These are phyloP conservation scores for Aegithalos caudatus DNA, from an alignment of 2,113 vertebrate species.

Conservation along the genomic window DNA sequence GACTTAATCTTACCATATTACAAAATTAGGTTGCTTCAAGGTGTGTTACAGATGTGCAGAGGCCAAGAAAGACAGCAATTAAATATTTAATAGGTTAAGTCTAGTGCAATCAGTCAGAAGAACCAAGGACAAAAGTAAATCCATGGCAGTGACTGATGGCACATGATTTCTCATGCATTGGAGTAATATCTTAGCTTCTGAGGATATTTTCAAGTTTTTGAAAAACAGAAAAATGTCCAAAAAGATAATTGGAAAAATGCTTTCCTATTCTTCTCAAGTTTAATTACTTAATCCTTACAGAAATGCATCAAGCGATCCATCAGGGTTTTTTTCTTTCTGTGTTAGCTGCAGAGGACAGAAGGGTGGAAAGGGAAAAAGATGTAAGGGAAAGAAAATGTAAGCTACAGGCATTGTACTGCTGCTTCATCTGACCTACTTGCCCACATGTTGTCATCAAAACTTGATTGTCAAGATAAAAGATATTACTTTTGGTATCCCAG, in stretches of 20 bases:
- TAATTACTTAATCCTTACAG: background rate
- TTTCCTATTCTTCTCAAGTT: background rate
- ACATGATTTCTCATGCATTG: slow-evolving; percentile 44
- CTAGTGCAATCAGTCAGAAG: slow-evolving; percentile 59
- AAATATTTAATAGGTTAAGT: slow-evolving; percentile 80
- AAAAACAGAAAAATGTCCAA: background rate
- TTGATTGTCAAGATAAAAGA: background rate
- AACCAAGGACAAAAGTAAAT: slow-evolving; percentile 67
- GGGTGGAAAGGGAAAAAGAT: background rate
- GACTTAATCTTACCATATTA: background rate
- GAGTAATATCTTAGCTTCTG: background rate
- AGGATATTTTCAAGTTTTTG: background rate
- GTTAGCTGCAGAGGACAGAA: background rate
- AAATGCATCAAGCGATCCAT: background rate
- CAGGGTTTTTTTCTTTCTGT: accelerated
- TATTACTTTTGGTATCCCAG: background rate
- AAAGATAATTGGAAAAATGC: background rate
- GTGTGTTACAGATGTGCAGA: slow-evolving; percentile 65
- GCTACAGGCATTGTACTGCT: background rate
- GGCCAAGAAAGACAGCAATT: slow-evolving; percentile 73
- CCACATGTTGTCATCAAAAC: background rate
- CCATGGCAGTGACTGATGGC: slow-evolving; percentile 68
- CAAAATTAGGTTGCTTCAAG: slow-evolving; percentile 25
- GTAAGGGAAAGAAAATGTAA: background rate
- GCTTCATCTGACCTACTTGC: background rate